phyloP scores from a whole-genome alignment of 2,888 invertebrate species.

The Calameuta filiformis region DNA sequence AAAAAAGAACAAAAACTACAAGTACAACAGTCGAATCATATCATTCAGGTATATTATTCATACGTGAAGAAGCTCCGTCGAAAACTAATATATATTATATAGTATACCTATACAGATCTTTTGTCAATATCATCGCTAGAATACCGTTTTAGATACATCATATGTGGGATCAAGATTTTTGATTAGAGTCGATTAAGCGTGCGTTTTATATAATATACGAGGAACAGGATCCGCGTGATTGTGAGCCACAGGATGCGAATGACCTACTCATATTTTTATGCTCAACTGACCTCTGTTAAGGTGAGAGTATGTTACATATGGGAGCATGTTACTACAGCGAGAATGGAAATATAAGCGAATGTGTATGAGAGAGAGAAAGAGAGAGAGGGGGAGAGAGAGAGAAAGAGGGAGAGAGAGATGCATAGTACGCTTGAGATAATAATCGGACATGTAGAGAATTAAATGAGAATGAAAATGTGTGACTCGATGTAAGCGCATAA shows the following conservation, averaged over 20 bases:
- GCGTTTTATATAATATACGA: neutral
- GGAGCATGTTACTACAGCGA: neutral
- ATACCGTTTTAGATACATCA: neutral
- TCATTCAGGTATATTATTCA: slow-evolving; percentile 29
- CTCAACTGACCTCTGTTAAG: slow-evolving; percentile 21
- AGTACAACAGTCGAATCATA: slow-evolving; percentile 54
- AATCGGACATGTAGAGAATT: neutral
- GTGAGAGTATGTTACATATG: neutral
- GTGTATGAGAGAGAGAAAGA: slow-evolving; percentile 9
- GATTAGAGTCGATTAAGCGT: neutral
- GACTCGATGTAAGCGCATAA: neutral
- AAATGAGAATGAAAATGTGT: neutral
- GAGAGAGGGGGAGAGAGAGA: slow-evolving; percentile 8
- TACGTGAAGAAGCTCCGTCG: neutral
- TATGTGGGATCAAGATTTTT: neutral
- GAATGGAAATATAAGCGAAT: slow-evolving; percentile 2
- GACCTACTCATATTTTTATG: slow-evolving; percentile 22
- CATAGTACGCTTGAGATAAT: slow-evolving; percentile 17
- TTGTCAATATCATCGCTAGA: neutral
- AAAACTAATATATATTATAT: neutral
- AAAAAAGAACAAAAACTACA: slow-evolving; percentile 26
- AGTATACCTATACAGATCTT: neutral
- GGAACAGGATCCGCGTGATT: neutral
- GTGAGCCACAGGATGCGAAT: slow-evolving; percentile 4
- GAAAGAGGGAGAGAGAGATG: slow-evolving; percentile 16